Evolutionary conservation across 2,888 invertebrate genomes (phyloP).

Genomic region (Melitaea athalia): DNA sequence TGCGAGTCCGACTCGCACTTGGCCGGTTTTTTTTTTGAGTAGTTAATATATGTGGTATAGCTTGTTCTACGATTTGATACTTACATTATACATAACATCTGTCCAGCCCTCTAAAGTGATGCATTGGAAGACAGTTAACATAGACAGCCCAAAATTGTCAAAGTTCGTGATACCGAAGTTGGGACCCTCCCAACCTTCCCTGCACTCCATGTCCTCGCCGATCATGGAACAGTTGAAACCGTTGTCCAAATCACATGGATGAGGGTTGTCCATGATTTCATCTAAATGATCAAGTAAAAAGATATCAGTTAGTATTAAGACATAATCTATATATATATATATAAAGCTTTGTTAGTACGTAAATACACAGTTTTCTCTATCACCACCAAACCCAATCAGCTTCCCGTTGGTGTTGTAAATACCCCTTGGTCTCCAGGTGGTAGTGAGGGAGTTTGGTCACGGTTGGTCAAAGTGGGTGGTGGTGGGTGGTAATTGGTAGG

Average conservation of each 20-base stretch:
- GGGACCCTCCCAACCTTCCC: constrained; percentile 92
- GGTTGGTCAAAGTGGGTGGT: too few species aligned
- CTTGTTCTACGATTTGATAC: constrained; percentile 44
- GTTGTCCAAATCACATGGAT: constrained; percentile 91
- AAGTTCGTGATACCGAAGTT: constrained; percentile 99
- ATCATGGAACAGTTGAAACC: constrained; percentile 87
- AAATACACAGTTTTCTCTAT: too few species aligned
- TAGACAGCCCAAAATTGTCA: constrained; percentile 99
- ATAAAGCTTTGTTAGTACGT: too few species aligned
- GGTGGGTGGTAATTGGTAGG: too few species aligned
- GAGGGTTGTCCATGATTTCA: constrained; percentile 91
- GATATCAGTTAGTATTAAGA: neutral
- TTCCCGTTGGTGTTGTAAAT: too few species aligned
- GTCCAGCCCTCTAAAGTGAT: constrained; percentile 99
- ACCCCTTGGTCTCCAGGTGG: too few species aligned
- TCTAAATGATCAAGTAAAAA: constrained; percentile 69
- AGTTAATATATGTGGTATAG: too few species aligned
- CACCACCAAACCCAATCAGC: too few species aligned
- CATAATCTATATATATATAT: too few species aligned
- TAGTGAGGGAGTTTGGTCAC: too few species aligned
- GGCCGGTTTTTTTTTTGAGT: too few species aligned
- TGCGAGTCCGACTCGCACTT: too few species aligned
- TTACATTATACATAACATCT: constrained; percentile 96
- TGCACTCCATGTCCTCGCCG: constrained; percentile 84
- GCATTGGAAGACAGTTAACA: constrained; percentile 99